Percentiles rank a stretch among this genome's conserved stretches.
Conservation (phyloP, 2,888 invertebrate genomes). For the Leucoptera coffeella region DNA sequence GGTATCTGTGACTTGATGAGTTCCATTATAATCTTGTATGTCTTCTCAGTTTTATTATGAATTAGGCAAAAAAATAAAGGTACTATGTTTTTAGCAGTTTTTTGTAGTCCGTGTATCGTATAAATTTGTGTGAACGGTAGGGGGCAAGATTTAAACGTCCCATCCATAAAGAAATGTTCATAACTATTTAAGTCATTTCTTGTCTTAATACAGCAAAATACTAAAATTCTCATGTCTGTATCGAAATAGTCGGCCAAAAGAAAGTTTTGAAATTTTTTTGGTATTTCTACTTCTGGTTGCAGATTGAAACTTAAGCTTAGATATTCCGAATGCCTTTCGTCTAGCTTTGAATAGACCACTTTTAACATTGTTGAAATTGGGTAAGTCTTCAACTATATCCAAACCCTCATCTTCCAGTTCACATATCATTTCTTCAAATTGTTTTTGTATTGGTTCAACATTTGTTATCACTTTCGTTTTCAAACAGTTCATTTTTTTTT, state of each 20-base stretch:
- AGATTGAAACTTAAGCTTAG: constrained; percentile 4
- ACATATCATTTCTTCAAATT: constrained; percentile 5
- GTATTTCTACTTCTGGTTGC: constrained; percentile 2
- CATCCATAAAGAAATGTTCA: constrained; percentile 5
- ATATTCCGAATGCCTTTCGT: constrained; percentile 2
- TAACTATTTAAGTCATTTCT: neutral
- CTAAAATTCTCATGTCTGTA: neutral
- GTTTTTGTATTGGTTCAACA: constrained; percentile 3
- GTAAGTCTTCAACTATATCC: constrained; percentile 3
- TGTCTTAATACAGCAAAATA: neutral
- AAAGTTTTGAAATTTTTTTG: constrained; percentile 1
- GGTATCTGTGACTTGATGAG: constrained; percentile 3
- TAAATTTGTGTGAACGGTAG: constrained; percentile 6
- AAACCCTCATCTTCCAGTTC: constrained; percentile 5
- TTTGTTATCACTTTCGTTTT: too few relatives aligned
- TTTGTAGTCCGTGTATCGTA: constrained; percentile 4
- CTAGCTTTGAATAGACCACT: constrained; percentile 6
- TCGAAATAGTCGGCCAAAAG: constrained; percentile 1
- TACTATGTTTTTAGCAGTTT: too few relatives aligned
- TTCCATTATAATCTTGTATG: constrained; percentile 3
- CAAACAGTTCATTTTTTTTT: constrained; percentile 2
- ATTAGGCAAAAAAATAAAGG: constrained; percentile 5
- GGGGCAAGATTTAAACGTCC: constrained; percentile 6
- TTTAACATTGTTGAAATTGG: constrained; percentile 5
- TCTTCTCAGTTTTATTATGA: constrained; percentile 2